These are phyloP conservation scores for Sminthurinus aureus DNA, from an alignment of 2,888 invertebrate genomes.

Conservation along the genomic window DNA sequence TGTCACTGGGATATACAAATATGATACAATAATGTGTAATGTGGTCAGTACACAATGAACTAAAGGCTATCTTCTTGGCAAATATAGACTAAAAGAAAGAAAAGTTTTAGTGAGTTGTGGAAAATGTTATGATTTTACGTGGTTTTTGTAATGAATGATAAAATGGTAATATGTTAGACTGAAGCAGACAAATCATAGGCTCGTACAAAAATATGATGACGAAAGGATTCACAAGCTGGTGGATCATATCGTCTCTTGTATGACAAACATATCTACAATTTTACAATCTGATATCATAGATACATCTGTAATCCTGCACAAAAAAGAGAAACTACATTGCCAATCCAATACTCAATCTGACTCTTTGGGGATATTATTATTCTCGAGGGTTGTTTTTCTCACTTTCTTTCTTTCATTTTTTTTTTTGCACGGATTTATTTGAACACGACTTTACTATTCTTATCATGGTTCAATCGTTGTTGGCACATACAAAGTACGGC, in stretches of 20 bases:
- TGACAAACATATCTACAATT: neutral
- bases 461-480: neutral
- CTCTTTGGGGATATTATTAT: neutral
- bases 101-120: neutral
- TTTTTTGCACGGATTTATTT: constrained; percentile 3
- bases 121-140: neutral
- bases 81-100: neutral
- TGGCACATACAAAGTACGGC: neutral
- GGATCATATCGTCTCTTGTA: neutral
- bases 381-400: neutral
- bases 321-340: no score
- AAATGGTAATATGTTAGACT: constrained; percentile 8
- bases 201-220: constrained; percentile 15
- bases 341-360: neutral
- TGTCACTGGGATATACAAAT: neutral
- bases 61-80: neutral
- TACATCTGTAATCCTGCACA: no score
- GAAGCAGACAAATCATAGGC: neutral
- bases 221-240: constrained; percentile 8
- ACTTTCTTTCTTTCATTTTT: neutral
- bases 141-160: neutral
- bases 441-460: neutral
- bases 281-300: neutral
- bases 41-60: no score
- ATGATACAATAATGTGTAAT: no score